A percentile compares a stretch with the other conserved stretches of the same genome.
phyloP scores from a whole-genome alignment of 1,140 invertebrate species.

The Ectropis grisescens region DNA sequence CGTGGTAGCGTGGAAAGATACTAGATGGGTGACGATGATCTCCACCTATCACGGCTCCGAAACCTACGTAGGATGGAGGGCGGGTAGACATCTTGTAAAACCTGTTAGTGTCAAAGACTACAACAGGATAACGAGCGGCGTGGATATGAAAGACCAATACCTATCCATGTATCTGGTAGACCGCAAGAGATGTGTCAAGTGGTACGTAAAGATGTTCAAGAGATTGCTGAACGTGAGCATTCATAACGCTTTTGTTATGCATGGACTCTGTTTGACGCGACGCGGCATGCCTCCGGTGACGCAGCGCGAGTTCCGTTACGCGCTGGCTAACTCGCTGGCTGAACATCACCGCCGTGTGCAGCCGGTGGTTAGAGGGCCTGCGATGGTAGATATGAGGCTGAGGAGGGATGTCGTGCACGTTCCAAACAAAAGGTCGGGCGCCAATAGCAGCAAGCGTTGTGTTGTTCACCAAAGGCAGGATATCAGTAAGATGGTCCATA shows the following conservation, averaged over 20 bases:
- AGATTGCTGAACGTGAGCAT: constrained; percentile 10
- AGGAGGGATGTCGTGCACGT: too few relatives aligned
- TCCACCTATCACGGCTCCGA: constrained; percentile 11
- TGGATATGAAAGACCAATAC: constrained; percentile 21
- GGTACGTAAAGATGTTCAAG: constrained; percentile 17
- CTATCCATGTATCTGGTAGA: constrained; percentile 15
- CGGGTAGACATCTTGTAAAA: constrained; percentile 4
- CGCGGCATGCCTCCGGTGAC: neutral
- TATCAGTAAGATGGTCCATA: too few relatives aligned
- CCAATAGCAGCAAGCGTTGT: too few relatives aligned
- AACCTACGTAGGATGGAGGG: constrained; percentile 1
- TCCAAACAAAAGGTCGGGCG: too few relatives aligned
- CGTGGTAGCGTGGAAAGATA: constrained; percentile 12
- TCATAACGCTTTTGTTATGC: constrained; percentile 5
- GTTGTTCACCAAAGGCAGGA: too few relatives aligned
- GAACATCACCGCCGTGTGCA: too few relatives aligned
- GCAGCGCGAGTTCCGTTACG: constrained; percentile 5
- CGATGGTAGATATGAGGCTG: too few relatives aligned
- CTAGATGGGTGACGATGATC: constrained; percentile 12
- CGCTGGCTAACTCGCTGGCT: neutral
- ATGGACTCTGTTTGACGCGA: neutral
- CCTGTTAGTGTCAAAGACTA: constrained; percentile 17
- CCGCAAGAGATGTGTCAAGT: constrained; percentile 13
- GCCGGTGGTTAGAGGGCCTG: too few relatives aligned
- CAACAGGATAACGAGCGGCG: constrained; percentile 19